phyloP scores from a whole-genome alignment of 2,888 invertebrate genomes.

The Caenorhabditis panamensis region DNA sequence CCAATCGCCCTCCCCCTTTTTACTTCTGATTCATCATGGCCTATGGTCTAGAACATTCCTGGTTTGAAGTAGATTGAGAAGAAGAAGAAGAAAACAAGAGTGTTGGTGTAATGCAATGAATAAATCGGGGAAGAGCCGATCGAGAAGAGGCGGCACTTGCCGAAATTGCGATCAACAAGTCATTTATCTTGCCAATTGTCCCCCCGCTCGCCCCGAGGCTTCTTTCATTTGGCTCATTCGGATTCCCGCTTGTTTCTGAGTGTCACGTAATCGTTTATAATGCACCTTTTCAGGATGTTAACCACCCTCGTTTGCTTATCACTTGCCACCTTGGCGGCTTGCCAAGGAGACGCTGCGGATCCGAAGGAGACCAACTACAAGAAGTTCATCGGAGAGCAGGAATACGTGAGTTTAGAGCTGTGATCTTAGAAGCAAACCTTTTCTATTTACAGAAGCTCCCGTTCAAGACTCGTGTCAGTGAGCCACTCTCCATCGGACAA shows the following conservation, averaged over 20 bases:
- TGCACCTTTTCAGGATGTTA: conserved; percentile 42
- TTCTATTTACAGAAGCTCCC: conserved; percentile 75
- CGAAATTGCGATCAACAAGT: conserved; percentile 46
- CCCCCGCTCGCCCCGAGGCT: conserved; percentile 13
- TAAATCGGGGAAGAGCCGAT: neutral
- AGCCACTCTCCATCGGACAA: conserved; percentile 79
- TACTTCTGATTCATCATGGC: neutral
- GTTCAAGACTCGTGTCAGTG: conserved; percentile 80
- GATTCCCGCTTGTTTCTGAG: neutral
- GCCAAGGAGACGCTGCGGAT: conserved; percentile 63
- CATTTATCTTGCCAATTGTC: conserved; percentile 64
- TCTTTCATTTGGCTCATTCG: conserved; percentile 3
- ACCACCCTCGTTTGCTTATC: conserved; percentile 34
- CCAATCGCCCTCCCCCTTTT: neutral
- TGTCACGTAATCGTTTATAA: conserved; percentile 16
- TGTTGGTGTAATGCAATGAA: neutral
- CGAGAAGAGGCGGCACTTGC: neutral
- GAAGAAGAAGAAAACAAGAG: conserved; percentile 3
- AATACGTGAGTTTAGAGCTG: conserved; percentile 66
- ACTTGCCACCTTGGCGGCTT: conserved; percentile 38
- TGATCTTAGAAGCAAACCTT: neutral
- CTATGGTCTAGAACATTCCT: neutral
- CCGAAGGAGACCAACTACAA: conserved; percentile 74
- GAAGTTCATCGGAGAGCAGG: conserved; percentile 78
- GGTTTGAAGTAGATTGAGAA: neutral